A percentile compares a stretch with the other conserved stretches of the same genome.
phyloP scores from a whole-genome alignment of 2,888 invertebrate genomes.

The Apamea crenata region DNA sequence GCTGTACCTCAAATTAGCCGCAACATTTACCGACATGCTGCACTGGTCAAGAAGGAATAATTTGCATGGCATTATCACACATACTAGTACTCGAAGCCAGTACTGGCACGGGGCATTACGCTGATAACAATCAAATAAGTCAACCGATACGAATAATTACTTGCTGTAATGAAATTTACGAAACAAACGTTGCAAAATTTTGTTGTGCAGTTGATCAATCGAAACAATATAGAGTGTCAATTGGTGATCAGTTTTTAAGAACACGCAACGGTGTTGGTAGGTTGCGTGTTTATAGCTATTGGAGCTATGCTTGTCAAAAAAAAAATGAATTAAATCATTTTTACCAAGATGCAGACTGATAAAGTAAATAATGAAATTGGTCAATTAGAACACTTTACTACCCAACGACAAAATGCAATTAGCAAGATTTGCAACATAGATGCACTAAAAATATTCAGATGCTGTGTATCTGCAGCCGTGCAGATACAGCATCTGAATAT shows the following conservation, averaged over 20 bases:
- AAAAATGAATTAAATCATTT: constrained; percentile 1
- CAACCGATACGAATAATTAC: constrained; percentile 78
- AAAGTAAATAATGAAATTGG: constrained; percentile 10
- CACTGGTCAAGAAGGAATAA: constrained; percentile 58
- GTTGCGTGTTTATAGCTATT: constrained; percentile 26
- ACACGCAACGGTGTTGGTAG: constrained; percentile 21
- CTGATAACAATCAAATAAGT: constrained; percentile 78
- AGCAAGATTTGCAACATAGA: constrained; percentile 4
- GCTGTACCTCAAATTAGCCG: constrained; percentile 44
- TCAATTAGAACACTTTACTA: constrained; percentile 14
- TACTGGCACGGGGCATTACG: constrained; percentile 58
- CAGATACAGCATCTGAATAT: neutral
- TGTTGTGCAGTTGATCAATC: constrained; percentile 62
- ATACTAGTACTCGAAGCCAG: constrained; percentile 46
- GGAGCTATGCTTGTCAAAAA: constrained; percentile 18
- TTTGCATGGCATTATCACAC: constrained; percentile 66
- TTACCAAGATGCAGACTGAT: neutral
- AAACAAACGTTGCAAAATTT: constrained; percentile 69
- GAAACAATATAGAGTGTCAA: constrained; percentile 53
- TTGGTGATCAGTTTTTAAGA: constrained; percentile 46
- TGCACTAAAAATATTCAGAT: too few species aligned
- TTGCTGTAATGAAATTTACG: constrained; percentile 75
- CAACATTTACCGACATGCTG: constrained; percentile 48
- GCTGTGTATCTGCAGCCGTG: too few species aligned
- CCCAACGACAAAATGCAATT: neutral